Evolutionary conservation across 2,797 vertebrate species (phyloP).

Genomic region (Paramormyrops hopkinsi): DNA sequence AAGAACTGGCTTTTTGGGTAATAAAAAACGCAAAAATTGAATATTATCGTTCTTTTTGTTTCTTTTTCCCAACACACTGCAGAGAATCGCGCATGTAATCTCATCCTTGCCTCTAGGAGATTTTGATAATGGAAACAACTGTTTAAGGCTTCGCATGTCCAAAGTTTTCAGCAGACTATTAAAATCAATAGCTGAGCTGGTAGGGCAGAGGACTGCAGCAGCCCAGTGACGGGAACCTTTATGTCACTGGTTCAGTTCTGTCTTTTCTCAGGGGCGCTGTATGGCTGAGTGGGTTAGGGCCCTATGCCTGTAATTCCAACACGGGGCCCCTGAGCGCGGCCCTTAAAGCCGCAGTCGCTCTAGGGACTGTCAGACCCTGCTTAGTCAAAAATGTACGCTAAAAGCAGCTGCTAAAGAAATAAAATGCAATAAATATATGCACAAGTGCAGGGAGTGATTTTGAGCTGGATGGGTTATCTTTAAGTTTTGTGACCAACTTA

Average conservation of each 20-base stretch:
- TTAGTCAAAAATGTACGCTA: neutral
- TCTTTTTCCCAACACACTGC: neutral
- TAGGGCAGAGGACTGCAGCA: neutral
- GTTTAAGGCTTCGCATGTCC: neutral
- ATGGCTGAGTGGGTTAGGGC: neutral
- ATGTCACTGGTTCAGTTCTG: neutral
- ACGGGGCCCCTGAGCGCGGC: neutral
- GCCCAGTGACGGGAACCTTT: neutral
- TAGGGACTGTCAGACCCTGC: neutral
- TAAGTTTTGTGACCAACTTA: neutral
- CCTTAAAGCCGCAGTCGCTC: neutral
- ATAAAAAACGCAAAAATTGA: neutral
- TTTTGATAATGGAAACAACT: neutral
- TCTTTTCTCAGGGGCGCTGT: neutral
- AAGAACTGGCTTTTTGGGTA: neutral
- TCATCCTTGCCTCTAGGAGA: neutral
- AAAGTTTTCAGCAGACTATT: neutral
- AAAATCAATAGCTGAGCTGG: neutral
- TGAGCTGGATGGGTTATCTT: neutral
- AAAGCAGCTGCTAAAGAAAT: neutral
- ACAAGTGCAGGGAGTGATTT: neutral
- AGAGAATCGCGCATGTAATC: neutral
- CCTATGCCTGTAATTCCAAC: neutral
- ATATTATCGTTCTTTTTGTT: neutral
- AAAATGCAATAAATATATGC: neutral